phyloP scores from a whole-genome alignment of 2,113 vertebrate species.

The Alligator sinensis region DNA sequence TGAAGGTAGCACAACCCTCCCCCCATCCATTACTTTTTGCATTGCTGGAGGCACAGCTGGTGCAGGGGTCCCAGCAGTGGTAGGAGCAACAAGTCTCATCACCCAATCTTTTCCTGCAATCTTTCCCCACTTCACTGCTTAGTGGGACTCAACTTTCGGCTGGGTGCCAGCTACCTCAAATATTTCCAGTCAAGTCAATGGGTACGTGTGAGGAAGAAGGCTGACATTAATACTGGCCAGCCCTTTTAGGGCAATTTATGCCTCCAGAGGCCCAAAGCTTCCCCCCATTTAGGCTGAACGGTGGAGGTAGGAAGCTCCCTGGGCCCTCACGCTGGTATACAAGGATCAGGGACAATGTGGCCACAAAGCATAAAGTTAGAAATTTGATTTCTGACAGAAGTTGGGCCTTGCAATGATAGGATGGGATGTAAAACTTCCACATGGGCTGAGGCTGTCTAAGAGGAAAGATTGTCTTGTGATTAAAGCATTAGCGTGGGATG shows the following conservation, averaged over 20 bases:
- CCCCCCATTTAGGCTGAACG: not conserved
- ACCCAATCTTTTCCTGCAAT: not conserved
- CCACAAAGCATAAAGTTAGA: not conserved
- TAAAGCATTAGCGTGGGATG: not conserved
- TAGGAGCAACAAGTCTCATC: too few species aligned
- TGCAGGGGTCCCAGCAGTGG: too few species aligned
- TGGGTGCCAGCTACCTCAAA: too few species aligned
- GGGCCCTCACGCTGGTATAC: not conserved
- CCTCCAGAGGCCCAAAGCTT: not conserved
- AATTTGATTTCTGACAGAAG: not conserved
- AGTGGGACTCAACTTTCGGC: too few species aligned
- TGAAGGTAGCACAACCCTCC: too few species aligned
- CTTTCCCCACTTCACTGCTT: not conserved
- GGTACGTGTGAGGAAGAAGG: not conserved
- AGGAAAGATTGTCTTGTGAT: not conserved
- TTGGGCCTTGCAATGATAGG: not conserved
- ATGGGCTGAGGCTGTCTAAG: not conserved
- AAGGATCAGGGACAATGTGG: accelerated
- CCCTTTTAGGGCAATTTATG: not conserved
- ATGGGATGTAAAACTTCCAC: not conserved
- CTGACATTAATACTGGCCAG: accelerated
- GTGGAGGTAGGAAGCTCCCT: not conserved
- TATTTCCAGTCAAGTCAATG: not conserved
- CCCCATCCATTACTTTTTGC: too few species aligned
- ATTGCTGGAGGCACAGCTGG: too few species aligned